Conservation (phyloP, 2,797 vertebrate genomes). For the Netta rufina region DNA sequence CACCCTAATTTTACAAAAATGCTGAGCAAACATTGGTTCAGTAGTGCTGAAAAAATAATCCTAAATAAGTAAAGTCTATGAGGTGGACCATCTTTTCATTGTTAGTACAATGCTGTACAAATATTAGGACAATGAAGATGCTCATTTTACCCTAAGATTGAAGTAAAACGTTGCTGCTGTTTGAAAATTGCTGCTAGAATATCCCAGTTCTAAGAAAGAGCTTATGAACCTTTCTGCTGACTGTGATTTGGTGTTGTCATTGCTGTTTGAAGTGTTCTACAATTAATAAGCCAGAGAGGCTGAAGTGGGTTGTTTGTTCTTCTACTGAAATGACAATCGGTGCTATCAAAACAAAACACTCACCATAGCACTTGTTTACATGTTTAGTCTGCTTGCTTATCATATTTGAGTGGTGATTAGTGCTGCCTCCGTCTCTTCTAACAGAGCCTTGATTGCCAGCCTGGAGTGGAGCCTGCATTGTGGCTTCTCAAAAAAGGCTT, state of each 20-base stretch:
- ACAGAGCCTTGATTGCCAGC: slow-evolving; percentile 28
- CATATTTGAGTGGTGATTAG: slow-evolving; percentile 53
- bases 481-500: background rate
- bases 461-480: background rate
- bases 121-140: background rate
- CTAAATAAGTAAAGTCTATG: background rate
- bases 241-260: background rate
- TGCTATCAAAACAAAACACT: slow-evolving; percentile 42
- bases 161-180: background rate
- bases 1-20: background rate
- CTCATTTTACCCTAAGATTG: background rate
- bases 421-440: slow-evolving; percentile 31
- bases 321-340: slow-evolving; percentile 26
- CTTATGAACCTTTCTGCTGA: background rate
- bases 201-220: background rate
- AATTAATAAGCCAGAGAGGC: slow-evolving; percentile 10
- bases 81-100: background rate
- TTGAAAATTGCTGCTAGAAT: background rate
- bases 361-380: slow-evolving; percentile 60
- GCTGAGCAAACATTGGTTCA: background rate
- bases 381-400: slow-evolving; percentile 50
- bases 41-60: background rate
- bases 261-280: background rate
- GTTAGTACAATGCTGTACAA: background rate
- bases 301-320: slow-evolving; percentile 43